These are phyloP conservation scores for Acleris emargana DNA, from an alignment of 2,888 invertebrate genomes.

Conservation along the genomic window DNA sequence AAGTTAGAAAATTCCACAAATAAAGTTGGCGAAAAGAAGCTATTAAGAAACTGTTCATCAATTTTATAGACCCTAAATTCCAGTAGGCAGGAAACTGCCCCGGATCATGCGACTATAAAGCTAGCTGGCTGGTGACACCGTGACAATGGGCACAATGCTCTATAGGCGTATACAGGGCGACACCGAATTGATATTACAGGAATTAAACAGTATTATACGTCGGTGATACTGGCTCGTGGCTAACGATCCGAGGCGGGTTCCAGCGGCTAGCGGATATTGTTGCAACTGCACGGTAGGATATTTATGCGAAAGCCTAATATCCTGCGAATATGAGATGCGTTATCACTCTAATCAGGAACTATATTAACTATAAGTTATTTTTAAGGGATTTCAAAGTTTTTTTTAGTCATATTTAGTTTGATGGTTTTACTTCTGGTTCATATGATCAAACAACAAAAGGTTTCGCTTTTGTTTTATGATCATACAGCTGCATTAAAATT, in stretches of 20 bases:
- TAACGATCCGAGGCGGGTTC: neutral
- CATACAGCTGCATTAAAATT: too few species aligned
- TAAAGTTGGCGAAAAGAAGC: slow-evolving; percentile 53
- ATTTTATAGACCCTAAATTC: slow-evolving; percentile 80
- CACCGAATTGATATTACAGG: slow-evolving; percentile 14
- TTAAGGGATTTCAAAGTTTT: too few species aligned
- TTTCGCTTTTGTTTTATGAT: too few species aligned
- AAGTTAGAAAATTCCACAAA: slow-evolving; percentile 27
- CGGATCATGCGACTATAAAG: slow-evolving; percentile 74
- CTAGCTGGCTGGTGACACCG: slow-evolving; percentile 67
- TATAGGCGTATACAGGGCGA: slow-evolving; percentile 8
- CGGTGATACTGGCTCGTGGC: neutral
- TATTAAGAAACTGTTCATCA: slow-evolving; percentile 78
- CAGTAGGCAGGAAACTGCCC: slow-evolving; percentile 72
- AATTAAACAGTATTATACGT: slow-evolving; percentile 3
- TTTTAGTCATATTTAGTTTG: too few species aligned
- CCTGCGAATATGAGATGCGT: too few species aligned
- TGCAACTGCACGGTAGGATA: too few species aligned
- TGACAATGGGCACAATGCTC: slow-evolving; percentile 59
- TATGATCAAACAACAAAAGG: too few species aligned
- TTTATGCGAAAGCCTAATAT: too few species aligned
- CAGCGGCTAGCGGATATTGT: slow-evolving; percentile 6
- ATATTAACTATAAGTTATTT: too few species aligned
- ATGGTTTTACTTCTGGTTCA: too few species aligned
- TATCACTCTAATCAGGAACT: too few species aligned